Evolutionary conservation across 1,140 invertebrate genomes (phyloP).

Genomic region (Dinoponera quadriceps): DNA sequence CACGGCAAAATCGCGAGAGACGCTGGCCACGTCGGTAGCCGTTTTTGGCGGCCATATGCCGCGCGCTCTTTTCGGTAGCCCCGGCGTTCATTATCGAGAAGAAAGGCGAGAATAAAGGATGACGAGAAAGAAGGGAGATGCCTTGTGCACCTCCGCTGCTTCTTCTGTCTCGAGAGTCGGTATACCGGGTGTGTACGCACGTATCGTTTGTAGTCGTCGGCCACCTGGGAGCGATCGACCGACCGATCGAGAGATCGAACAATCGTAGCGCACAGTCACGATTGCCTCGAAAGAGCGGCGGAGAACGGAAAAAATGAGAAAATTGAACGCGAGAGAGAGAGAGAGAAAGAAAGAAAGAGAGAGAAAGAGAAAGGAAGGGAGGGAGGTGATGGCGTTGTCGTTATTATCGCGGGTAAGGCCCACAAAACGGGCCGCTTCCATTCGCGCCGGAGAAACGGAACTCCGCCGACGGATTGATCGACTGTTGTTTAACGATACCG

Average conservation of each 20-base stretch:
- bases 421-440: conserved; percentile 63
- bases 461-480: conserved; percentile 53
- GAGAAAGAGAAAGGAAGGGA: not conserved
- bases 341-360: not conserved
- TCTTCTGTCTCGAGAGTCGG: conserved; percentile 42
- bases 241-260: conserved; percentile 68
- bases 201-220: conserved; percentile 71
- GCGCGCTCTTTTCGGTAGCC: conserved; percentile 65
- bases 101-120: conserved; percentile 49
- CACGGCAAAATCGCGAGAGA: conserved; percentile 32
- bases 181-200: conserved; percentile 64
- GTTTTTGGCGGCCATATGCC: conserved; percentile 56
- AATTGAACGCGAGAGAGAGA: conserved; percentile 52
- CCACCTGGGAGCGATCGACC: conserved; percentile 71
- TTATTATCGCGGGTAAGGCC: conserved; percentile 61
- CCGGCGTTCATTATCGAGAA: conserved; percentile 59
- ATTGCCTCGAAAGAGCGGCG: conserved; percentile 66
- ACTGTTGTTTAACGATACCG: conserved; percentile 68
- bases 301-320: conserved; percentile 60
- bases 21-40: conserved; percentile 19
- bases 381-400: conserved; percentile 28
- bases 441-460: conserved; percentile 66
- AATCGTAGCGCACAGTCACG: conserved; percentile 77
- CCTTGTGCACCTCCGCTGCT: conserved; percentile 24
- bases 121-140: conserved; percentile 44